Base-by-base conservation (phyloP, 2,888 invertebrate genomes). In the Rhogogaster chlorosoma region DNA sequence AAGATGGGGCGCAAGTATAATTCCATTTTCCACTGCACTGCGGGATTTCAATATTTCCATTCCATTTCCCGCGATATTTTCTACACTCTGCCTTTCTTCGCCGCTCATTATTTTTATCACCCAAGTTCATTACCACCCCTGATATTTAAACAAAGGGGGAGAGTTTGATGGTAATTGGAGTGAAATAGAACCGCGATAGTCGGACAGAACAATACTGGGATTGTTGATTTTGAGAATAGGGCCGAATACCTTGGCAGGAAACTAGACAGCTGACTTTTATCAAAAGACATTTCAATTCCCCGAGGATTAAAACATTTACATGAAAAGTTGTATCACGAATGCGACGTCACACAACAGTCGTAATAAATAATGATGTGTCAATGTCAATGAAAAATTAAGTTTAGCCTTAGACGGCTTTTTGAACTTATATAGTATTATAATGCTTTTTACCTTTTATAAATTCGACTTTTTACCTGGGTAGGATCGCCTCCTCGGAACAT, bases 221-320 rank as follows among this genome's bases (percentile, higher is more conserved):
- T 77, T 77, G 77, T 77, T 53, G 77, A 2, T 53, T 77, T 10
- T 53, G 29, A 32, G 32, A 77, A 26, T 15, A 29, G 29, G 49
- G 7, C 6, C 29, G 29, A 73, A 42, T 22, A 38, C 26, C 42
- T 73, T 22, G 38, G 42, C 38, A 29, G 53, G 53, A 77, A 53
- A 18, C 29, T 49, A 22, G 83, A 83, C 83, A 70, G 83, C 70
- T 70, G 83, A 83, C 18, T 83, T 42, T 49, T 70, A 83, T 83
- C 83, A 83, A 83, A 73, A 84, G 87, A 90, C 89, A 87, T 89
- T 90, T 90, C 89, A 90, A 91, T 90, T 87, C 83, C 83, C 83
- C 12, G 29, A 45, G 89, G 90, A 92, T 92, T 92, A 90, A 91
- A 91, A 91, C 90, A 89, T 92, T 91, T 90, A 88, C 89, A 89